Percentiles rank a stretch among this genome's conserved stretches.
Conservation (phyloP, 2,797 vertebrate species). For the Catamblyrhynchus diadema region DNA sequence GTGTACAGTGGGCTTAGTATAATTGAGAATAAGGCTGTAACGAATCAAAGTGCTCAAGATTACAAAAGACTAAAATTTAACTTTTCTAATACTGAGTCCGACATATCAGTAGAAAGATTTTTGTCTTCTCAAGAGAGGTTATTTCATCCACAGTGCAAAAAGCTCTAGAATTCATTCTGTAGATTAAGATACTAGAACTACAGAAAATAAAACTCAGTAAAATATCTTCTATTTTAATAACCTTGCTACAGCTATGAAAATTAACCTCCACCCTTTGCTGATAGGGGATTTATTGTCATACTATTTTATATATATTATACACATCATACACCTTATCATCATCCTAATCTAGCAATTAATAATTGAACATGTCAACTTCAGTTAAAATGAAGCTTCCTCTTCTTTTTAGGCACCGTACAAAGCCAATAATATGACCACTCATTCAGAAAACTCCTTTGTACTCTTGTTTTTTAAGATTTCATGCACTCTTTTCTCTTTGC, state of each 20-base stretch:
- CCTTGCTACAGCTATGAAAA: not conserved
- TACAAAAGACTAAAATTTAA: not conserved
- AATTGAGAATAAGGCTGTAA: conserved; percentile 5
- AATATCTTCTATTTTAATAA: not conserved
- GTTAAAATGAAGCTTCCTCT: not conserved
- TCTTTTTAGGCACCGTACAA: not conserved
- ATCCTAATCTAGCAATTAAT: not conserved
- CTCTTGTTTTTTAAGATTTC: not conserved
- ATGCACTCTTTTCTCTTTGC: not conserved
- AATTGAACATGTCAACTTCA: not conserved
- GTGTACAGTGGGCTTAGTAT: not conserved
- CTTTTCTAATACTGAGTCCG: not conserved
- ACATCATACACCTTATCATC: not conserved
- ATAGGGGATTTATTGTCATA: not conserved
- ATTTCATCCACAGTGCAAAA: not conserved
- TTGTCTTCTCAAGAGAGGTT: not conserved
- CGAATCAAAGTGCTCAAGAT: conserved; percentile 1
- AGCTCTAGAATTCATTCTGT: not conserved
- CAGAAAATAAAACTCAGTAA: not conserved
- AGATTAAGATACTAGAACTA: not conserved
- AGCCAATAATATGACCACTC: not conserved
- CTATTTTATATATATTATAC: not conserved
- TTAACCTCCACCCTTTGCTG: not conserved
- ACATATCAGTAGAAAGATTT: not conserved
- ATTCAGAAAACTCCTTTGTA: not conserved